These are phyloP conservation scores for Molanna angustata DNA, from an alignment of 2,888 invertebrate genomes.

Conservation along the genomic window DNA sequence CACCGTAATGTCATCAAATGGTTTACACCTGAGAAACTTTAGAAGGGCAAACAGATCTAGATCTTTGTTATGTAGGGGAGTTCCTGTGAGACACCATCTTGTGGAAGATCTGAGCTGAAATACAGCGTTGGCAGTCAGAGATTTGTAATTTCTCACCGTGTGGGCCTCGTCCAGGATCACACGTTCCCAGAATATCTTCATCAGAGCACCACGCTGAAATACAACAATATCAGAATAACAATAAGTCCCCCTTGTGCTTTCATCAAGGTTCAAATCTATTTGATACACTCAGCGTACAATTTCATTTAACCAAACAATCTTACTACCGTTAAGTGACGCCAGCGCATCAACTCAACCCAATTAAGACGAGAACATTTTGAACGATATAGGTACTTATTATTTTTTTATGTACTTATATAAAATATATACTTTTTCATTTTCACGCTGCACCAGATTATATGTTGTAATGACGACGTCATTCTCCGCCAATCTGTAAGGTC, in stretches of 20 bases:
- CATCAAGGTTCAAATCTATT: no score
- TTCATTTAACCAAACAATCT: no score
- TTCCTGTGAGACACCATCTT: constrained; percentile 89
- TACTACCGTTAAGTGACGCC: no score
- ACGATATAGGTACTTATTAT: no score
- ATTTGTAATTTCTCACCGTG: constrained; percentile 83
- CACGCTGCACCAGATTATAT: constrained; percentile 70
- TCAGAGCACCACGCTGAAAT: constrained; percentile 55
- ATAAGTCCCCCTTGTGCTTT: no score
- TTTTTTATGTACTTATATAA: no score
- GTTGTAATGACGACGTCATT: constrained; percentile 88
- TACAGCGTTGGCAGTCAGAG: constrained; percentile 68
- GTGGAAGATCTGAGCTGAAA: constrained; percentile 58
- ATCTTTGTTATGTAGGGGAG: constrained; percentile 93
- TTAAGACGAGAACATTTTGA: no score
- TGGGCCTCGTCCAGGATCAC: constrained; percentile 94
- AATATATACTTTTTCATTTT: constrained; percentile 53
- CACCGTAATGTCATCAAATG: constrained; percentile 80
- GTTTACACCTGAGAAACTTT: constrained; percentile 81
- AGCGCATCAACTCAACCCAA: no score
- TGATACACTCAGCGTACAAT: no score
- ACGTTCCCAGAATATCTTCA: constrained; percentile 76
- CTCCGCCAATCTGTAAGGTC: constrained; percentile 60
- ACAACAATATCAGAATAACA: no score
- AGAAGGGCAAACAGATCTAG: constrained; percentile 75